phyloP scores from a whole-genome alignment of 2,113 vertebrate species.

The Notothenia coriiceps region DNA sequence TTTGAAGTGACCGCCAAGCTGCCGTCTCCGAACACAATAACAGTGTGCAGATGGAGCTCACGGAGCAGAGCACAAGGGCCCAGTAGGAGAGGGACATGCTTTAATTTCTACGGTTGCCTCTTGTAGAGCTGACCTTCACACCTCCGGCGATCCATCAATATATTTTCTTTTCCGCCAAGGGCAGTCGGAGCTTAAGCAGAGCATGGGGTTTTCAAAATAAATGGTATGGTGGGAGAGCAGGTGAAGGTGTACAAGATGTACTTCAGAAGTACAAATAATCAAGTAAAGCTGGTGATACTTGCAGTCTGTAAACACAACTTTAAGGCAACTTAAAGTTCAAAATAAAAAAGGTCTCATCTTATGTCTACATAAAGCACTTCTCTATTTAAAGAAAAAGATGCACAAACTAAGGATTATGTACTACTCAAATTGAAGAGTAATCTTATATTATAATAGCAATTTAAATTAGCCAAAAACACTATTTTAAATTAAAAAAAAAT shows the following conservation, averaged over 20 bases:
- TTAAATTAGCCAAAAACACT: too few species aligned
- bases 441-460: neutral
- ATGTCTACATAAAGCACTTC: neutral
- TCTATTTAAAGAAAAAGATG: neutral
- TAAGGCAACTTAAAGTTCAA: neutral
- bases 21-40: slow-evolving; percentile 74
- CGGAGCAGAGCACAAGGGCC: slow-evolving; percentile 37
- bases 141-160: slow-evolving; percentile 78
- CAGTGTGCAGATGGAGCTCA: slow-evolving; percentile 79
- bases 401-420: neutral
- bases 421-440: neutral
- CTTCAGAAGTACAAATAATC: neutral
- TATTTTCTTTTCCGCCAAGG: slow-evolving; percentile 61
- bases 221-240: slow-evolving; percentile 1
- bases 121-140: slow-evolving; percentile 80
- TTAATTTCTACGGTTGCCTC: slow-evolving; percentile 74
- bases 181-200: slow-evolving; percentile 38
- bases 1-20: slow-evolving; percentile 82
- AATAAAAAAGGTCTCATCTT: neutral
- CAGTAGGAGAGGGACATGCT: slow-evolving; percentile 75
- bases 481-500: too few species aligned
- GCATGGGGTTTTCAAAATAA: slow-evolving; percentile 59
- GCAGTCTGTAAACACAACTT: neutral
- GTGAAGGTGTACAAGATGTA: neutral
- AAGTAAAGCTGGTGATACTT: neutral